Evolutionary conservation across 2,113 vertebrate genomes (phyloP), one percentile per base, ranked within the genome.

Genomic region (Rhinolophus ferrumequinum): DNA sequence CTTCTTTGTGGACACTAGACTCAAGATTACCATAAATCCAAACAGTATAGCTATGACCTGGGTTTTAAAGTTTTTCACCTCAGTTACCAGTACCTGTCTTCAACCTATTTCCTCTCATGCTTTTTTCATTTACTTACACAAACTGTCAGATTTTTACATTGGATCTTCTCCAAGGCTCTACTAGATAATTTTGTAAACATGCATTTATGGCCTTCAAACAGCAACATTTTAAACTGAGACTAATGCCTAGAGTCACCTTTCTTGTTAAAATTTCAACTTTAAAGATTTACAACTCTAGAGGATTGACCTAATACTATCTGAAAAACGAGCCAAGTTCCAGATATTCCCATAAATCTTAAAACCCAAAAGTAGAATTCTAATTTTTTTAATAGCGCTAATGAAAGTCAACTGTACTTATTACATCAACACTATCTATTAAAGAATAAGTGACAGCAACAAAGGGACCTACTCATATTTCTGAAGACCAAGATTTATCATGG

Each of bases 401-500:
- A 96, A 98, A 97, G 56, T 69, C 33, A 8, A 98, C 92, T 89
- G 91, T 47, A 96, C 52, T 90, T 90, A 67, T 38, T 94, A 93
- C 22, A 88, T 41, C 62, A 89, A 94, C 52, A 72, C 79, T 70
- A n/a, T n/a, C n/a, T n/a, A 94, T 69, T 93, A 96, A 92, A 93
- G 64, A 94, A 73, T 95, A 95, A 98, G 76, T 92, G 92, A 95
- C 84, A 97, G 85, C 95, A 97, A 97, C 83, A 95, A 96, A 94
- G 76, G 47, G 94, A 95, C 73, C 41, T 79, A 95, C 95, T 96
- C 82, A 86, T 98, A 97, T 96, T 96, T 96, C 70, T 97, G 79
- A 97, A 97, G 94, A 89, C 79, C 94, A 95, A 94, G 83, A 75
- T 98, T 97, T 96, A 89, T 89, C 97, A 97, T 26, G 62, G 97